A percentile compares a stretch with the other conserved stretches of the same genome.
Evolutionary conservation across 1,140 invertebrate species (phyloP).

Genomic region (Apis dorsata): DNA sequence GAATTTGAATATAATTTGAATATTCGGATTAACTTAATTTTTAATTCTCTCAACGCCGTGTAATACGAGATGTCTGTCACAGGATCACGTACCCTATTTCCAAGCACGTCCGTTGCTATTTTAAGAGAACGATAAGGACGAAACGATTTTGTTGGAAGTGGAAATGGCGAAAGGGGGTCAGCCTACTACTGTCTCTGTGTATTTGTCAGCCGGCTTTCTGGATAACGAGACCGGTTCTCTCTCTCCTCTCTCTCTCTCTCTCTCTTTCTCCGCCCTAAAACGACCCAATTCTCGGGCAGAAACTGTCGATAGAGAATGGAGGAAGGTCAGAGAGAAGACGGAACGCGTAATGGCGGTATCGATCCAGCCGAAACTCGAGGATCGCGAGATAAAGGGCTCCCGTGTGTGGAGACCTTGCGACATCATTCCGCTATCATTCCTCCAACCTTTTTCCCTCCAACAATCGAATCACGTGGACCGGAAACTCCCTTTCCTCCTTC

Average conservation of each 20-base stretch:
- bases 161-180: constrained; percentile 10
- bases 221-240: constrained; percentile 54
- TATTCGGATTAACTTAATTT: too few relatives aligned
- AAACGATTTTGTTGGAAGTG: background rate
- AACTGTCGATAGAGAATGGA: constrained; percentile 43
- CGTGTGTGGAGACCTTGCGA: too few relatives aligned
- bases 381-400: background rate
- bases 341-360: constrained; percentile 48
- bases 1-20: too few relatives aligned
- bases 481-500: background rate
- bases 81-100: background rate
- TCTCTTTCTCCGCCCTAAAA: constrained; percentile 30
- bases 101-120: background rate
- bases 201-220: constrained; percentile 54
- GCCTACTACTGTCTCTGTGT: constrained; percentile 10
- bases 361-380: constrained; percentile 30
- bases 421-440: constrained; percentile 11
- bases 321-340: constrained; percentile 34
- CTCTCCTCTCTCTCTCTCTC: too few relatives aligned
- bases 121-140: background rate
- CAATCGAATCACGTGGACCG: constrained; percentile 26
- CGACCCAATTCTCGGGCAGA: constrained; percentile 59
- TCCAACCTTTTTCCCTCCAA: background rate
- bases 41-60: too few relatives aligned
- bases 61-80: too few relatives aligned